These are phyloP conservation scores for Pseudomyrmex dendroicus DNA, from an alignment of 1,140 invertebrate genomes.

Conservation along the genomic window DNA sequence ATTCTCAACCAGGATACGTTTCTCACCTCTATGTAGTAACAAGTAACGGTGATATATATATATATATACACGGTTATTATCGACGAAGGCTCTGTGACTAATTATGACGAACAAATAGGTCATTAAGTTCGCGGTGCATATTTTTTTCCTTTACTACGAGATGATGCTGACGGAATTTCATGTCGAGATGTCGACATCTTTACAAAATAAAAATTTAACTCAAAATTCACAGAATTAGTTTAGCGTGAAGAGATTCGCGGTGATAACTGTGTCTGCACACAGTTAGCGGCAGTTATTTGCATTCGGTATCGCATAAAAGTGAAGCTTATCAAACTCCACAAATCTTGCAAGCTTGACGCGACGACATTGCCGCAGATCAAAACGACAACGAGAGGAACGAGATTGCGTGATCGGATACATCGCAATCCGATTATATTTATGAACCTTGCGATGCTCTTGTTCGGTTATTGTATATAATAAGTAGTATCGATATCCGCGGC, in stretches of 20 bases:
- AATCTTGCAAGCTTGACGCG: background rate
- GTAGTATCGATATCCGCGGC: constrained; percentile 48
- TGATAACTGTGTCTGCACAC: background rate
- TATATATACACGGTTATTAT: background rate
- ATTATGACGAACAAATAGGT: background rate
- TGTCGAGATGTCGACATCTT: no score
- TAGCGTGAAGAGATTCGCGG: background rate
- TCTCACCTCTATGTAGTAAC: background rate
- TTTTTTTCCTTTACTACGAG: background rate
- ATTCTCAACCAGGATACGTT: background rate
- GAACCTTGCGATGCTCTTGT: constrained; percentile 40
- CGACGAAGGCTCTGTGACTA: background rate
- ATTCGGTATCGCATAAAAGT: constrained; percentile 1
- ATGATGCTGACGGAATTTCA: background rate
- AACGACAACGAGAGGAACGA: background rate
- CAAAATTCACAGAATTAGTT: background rate
- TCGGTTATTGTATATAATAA: constrained; percentile 52
- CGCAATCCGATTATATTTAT: constrained; percentile 33
- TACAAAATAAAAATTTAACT: background rate
- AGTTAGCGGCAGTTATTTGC: background rate
- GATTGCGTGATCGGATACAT: constrained; percentile 39
- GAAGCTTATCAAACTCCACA: background rate
- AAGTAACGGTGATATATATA: background rate
- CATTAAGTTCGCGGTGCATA: background rate
- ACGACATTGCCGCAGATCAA: background rate